Evolutionary conservation across 2,888 invertebrate species (phyloP).

Genomic region (Ennomos fuscantarius): DNA sequence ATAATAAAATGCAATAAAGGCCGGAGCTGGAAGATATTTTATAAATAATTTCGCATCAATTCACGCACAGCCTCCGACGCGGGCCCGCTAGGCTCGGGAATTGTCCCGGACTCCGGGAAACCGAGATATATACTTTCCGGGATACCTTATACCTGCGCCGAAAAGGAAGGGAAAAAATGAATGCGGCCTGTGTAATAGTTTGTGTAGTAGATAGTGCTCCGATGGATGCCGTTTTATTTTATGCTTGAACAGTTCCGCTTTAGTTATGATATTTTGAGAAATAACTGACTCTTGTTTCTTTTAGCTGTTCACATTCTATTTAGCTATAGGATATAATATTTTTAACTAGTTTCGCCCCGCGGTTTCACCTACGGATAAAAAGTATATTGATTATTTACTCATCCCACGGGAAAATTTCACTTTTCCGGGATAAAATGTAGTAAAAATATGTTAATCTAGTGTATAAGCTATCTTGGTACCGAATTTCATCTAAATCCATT

Average conservation of each 20-base stretch:
- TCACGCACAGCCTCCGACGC: slow-evolving; percentile 13
- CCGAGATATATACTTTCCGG: slow-evolving; percentile 38
- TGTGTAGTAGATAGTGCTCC: slow-evolving; percentile 12
- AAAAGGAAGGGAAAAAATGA: slow-evolving; percentile 28
- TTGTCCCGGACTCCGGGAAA: slow-evolving; percentile 31
- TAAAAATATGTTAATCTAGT: too few relatives aligned
- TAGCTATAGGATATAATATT: too few relatives aligned
- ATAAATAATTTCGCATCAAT: slow-evolving; percentile 42
- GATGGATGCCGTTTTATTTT: slow-evolving; percentile 13
- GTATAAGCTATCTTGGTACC: too few relatives aligned
- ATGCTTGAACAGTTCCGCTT: slow-evolving; percentile 2
- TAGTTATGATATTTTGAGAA: slow-evolving; percentile 2
- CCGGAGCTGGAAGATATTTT: slow-evolving; percentile 32
- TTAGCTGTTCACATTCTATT: neutral
- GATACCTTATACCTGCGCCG: slow-evolving; percentile 25
- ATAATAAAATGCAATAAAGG: slow-evolving; percentile 28
- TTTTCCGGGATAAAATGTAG: too few relatives aligned
- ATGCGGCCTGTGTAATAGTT: slow-evolving; percentile 10
- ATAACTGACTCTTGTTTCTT: slow-evolving; percentile 1
- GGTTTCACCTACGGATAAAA: too few relatives aligned
- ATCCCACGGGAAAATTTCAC: too few relatives aligned
- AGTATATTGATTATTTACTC: too few relatives aligned
- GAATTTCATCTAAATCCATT: too few relatives aligned
- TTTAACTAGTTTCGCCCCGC: too few relatives aligned
- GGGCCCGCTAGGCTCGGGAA: slow-evolving; percentile 27